Conservation (phyloP, 2,113 vertebrate genomes). For the Pachyramphus minor region DNA sequence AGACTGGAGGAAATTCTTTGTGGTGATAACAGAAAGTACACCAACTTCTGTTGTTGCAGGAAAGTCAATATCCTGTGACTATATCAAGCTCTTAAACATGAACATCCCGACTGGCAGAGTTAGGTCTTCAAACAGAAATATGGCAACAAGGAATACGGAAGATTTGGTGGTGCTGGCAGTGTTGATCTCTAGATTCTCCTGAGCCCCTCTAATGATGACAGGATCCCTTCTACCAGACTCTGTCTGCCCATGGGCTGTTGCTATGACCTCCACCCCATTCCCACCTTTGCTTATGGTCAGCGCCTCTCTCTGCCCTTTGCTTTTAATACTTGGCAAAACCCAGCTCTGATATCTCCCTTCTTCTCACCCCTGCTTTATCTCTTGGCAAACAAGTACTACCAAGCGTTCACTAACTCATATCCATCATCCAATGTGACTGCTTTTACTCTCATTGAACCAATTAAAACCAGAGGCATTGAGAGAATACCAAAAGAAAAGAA, state of each 20-base stretch:
- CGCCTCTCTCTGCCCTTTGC: not conserved
- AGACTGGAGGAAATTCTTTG: not conserved
- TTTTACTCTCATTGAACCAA: not conserved
- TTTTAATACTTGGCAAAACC: not conserved
- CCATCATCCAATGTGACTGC: not conserved
- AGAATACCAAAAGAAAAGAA: not conserved
- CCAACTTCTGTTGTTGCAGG: not conserved
- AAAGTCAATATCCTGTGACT: not conserved
- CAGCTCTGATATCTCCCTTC: not conserved
- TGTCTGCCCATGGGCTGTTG: not conserved
- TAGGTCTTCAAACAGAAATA: not conserved
- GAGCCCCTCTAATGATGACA: not conserved
- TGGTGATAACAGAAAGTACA: not conserved
- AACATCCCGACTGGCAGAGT: not conserved
- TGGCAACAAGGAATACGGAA: not conserved
- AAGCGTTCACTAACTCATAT: not conserved
- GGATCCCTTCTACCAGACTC: not conserved
- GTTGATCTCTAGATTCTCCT: not conserved
- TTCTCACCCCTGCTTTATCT: not conserved
- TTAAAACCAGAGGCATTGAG: not conserved
- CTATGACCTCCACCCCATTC: not conserved
- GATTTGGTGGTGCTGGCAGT: not conserved
- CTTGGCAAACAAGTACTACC: not conserved
- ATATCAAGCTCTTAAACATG: not conserved
- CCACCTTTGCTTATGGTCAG: fast-evolving